Base-by-base conservation (phyloP, 2,888 invertebrate species). In the Rhagonycha fulva region DNA sequence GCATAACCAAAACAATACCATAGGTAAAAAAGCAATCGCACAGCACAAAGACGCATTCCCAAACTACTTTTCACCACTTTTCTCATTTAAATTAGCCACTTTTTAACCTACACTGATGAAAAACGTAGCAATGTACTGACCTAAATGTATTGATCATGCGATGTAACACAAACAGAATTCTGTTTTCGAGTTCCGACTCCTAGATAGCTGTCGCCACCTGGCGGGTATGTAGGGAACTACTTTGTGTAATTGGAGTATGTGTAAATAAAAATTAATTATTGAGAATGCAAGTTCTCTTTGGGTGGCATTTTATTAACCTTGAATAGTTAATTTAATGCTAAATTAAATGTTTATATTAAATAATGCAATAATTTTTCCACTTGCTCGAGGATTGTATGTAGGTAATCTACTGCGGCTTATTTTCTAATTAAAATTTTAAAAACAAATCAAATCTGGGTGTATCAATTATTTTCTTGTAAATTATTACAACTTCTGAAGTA, bases 101-200 rank as follows among this genome's bases (percentile, higher is more conserved):
- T 47, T 47, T 47, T 47, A 47, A 47, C 47, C 47, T 47, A 47
- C 47, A 47, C 47, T 47, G 47, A 47, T 47, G 47, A 23, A 26
- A 74, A 78, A 78, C 79, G 80, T 78, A 74, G 76, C 78, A 76
- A 79, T 78, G 77, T 74, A 77, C 81, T 82, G 82, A 82, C 82
- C 82, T 82, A 82, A 82, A 82, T 82, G 81, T 82, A 82, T 82
- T 82, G 82, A 82, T 82, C 82, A 80, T 77, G 74, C 74, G 70
- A 47, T 23, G 70, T 26, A 66, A 69, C 71, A 76, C n/a, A 77
- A 72, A 72, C 67, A 80, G 80, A 28, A n/a, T 62, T 71, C 79
- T 80, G 69, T 69, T 26, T 9, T 7, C 2, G 4, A 9, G n/a
- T 19, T 62, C 19, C 10, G 63, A 24, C 4, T 26, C 9, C 1